phyloP scores from a whole-genome alignment of 2,797 vertebrate species.

The Poecilia velifera region DNA sequence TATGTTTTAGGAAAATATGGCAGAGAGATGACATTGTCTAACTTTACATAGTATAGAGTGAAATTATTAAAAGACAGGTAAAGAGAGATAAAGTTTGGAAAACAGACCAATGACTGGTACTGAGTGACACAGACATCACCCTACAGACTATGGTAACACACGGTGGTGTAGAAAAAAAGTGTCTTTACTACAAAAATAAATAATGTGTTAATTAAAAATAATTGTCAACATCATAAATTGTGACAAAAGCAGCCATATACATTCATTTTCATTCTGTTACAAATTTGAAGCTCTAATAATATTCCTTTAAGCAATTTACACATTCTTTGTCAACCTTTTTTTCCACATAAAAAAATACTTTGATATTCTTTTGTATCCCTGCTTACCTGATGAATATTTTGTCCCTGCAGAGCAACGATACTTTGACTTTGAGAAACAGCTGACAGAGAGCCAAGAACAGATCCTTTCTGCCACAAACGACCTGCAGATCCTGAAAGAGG shows the following conservation, averaged over 20 bases:
- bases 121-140: background rate
- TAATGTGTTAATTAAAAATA: background rate
- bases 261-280: background rate
- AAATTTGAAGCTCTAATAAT: background rate
- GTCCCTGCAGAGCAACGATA: slow-evolving; percentile 90
- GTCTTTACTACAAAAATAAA: background rate
- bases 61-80: too few species aligned
- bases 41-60: too few species aligned
- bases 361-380: background rate
- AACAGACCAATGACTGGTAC: too few species aligned
- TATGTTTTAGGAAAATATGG: too few species aligned
- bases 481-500: slow-evolving; percentile 84
- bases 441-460: slow-evolving; percentile 90
- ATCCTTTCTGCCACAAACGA: slow-evolving; percentile 88
- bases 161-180: background rate
- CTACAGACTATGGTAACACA: background rate
- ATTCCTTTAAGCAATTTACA: background rate
- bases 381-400: background rate
- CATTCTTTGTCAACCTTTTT: background rate
- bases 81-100: too few species aligned
- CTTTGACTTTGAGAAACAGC: slow-evolving; percentile 92
- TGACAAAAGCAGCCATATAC: background rate
- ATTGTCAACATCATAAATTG: background rate
- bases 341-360: background rate
- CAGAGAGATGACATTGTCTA: too few species aligned